Percentiles rank a stretch among this genome's conserved stretches.
phyloP scores from a whole-genome alignment of 2,797 vertebrate genomes.

The Rhynchotus rufescens region DNA sequence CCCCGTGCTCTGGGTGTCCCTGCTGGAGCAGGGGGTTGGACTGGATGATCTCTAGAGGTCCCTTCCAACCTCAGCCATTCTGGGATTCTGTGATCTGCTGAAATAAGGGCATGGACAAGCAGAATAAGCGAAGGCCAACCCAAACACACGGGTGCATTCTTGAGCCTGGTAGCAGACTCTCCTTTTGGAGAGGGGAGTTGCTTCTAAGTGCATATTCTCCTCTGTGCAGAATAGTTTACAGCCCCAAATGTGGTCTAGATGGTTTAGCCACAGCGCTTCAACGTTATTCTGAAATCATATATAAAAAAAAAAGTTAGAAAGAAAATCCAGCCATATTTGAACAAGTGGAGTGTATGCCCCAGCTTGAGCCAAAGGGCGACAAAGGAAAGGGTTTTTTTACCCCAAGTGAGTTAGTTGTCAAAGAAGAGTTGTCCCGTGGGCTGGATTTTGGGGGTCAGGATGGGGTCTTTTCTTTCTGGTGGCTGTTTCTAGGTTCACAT shows the following conservation, averaged over 20 bases:
- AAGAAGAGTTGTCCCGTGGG: conserved; percentile 15
- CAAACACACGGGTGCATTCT: background rate
- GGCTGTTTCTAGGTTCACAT: background rate
- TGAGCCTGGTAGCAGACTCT: background rate
- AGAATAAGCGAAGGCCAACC: background rate
- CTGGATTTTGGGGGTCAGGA: background rate
- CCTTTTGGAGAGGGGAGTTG: background rate
- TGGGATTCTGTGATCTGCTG: background rate
- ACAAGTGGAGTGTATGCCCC: conserved; percentile 30
- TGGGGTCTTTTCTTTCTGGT: background rate
- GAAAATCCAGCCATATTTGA: conserved; percentile 23
- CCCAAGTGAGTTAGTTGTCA: background rate
- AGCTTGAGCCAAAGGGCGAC: background rate
- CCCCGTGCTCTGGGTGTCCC: no score
- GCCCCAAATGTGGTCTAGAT: conserved; percentile 54
- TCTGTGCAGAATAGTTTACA: conserved; percentile 56
- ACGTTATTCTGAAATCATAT: conserved; percentile 64
- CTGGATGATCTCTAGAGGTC: no score
- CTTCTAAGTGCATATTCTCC: conserved; percentile 34
- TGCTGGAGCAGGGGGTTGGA: no score
- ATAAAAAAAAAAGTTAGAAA: background rate
- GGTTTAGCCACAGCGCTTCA: conserved; percentile 55
- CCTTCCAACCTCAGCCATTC: no score
- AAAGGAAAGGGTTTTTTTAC: conserved; percentile 17
- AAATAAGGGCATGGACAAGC: background rate